Evolutionary conservation across 1,140 invertebrate genomes (phyloP).

Genomic region (Latrodectus geometricus): DNA sequence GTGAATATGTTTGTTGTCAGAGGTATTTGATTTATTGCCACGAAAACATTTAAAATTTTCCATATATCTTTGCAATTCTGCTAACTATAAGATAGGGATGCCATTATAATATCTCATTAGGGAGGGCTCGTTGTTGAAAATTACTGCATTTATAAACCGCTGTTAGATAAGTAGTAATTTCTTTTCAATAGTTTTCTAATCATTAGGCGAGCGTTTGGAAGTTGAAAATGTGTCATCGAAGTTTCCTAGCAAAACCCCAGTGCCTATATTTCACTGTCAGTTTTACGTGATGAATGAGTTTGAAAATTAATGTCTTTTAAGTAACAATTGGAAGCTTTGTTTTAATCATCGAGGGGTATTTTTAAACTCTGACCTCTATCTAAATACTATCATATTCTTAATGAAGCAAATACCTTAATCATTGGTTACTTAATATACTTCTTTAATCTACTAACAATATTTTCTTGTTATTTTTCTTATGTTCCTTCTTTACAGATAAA

Average conservation of each 20-base stretch:
- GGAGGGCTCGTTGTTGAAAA: no score
- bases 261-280: not conserved
- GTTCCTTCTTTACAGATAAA: no score
- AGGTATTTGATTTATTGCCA: no score
- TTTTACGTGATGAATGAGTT: not conserved
- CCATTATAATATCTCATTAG: no score
- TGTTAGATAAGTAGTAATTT: no score
- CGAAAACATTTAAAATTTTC: no score
- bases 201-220: not conserved
- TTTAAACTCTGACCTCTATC: not conserved
- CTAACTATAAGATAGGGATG: no score
- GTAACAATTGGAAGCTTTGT: not conserved
- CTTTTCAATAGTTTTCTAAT: not conserved
- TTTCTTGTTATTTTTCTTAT: no score
- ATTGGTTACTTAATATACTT: not conserved
- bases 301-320: not conserved
- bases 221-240: not conserved
- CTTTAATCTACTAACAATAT: no score
- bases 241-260: not conserved
- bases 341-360: not conserved
- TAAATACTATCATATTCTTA: not conserved
- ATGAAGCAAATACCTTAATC: not conserved
- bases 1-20: no score
- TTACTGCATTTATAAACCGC: no score
- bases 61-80: no score